These are phyloP conservation scores for Monopterus albus DNA, from an alignment of 2,113 vertebrate genomes.

Conservation along the genomic window DNA sequence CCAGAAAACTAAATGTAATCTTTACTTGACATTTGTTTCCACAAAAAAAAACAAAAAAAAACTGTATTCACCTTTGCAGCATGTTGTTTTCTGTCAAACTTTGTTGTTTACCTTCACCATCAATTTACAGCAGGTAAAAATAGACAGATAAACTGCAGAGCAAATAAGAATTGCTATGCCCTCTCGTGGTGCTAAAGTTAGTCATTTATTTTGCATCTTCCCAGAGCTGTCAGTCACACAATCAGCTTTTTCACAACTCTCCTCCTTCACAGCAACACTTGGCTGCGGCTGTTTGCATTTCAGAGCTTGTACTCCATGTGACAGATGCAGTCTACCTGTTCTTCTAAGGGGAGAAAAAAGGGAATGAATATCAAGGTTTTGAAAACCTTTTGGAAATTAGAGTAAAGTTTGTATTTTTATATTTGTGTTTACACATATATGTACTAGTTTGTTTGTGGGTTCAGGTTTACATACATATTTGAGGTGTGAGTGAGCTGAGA, in stretches of 20 bases:
- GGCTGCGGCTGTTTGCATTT: slow-evolving; percentile 34
- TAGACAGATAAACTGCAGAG: slow-evolving; percentile 12
- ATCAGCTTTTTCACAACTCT: slow-evolving; percentile 43
- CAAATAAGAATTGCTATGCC: slow-evolving; percentile 23
- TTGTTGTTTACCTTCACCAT: slow-evolving; percentile 20
- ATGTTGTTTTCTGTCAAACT: not conserved
- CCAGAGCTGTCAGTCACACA: slow-evolving; percentile 52
- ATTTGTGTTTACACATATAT: not conserved
- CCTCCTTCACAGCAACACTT: slow-evolving; percentile 48
- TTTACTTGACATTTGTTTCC: not conserved
- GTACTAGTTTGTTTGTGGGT: too few species aligned
- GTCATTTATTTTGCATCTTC: slow-evolving; percentile 47
- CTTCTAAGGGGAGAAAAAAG: slow-evolving; percentile 14
- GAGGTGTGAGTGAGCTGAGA: slow-evolving; percentile 3
- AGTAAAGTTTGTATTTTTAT: slow-evolving; percentile 2
- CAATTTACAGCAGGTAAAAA: not conserved
- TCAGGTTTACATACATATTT: too few species aligned
- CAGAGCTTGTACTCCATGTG: slow-evolving; percentile 34
- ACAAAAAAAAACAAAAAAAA: slow-evolving; percentile 8
- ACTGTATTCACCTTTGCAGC: not conserved
- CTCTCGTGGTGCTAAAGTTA: slow-evolving; percentile 18
- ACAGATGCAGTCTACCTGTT: slow-evolving; percentile 30
- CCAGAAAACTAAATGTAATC: not conserved
- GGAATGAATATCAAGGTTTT: not conserved
- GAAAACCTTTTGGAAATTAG: not conserved